Evolutionary conservation across 2,888 invertebrate genomes (phyloP), one percentile per base, ranked within the genome.

Genomic region (Prosopocoilus inquinatus): DNA sequence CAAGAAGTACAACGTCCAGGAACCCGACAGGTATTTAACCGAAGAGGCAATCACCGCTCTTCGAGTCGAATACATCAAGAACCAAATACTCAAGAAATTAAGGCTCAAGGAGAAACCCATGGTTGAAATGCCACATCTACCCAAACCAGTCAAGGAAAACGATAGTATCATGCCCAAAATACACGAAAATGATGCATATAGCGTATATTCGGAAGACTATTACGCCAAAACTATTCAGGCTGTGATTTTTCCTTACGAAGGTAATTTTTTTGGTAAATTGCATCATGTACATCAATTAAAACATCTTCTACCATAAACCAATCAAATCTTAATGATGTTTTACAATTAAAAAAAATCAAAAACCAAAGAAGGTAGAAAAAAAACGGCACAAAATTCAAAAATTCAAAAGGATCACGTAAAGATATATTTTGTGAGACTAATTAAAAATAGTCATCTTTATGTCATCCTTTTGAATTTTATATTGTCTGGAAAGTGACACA

Each of bases 191-290:
- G 78, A 81, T 12, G 80, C 81, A 0, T 47, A 59, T 35, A 79
- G 81, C 11, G 82, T 81, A 58, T 82, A 83, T 54, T 83, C 85
- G 15, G 91, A 91, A 66, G 90, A 91, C 67, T 92, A 89, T 65
- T 92, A 91, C 67, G 91, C 90, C 20, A 84, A 90, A 68, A 91
- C 91, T 9, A 90, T 90, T 61, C 90, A 91, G 79, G 89, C 91
- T 65, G 89, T 91, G 46, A 85, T 92, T 43, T 89, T 92, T 66
- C 86, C 91, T 0, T 86, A 87, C 68, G 85, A 89, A 84, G 89
- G 90, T 91, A 73, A 76, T 41, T 13, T n/a, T 41, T 16, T 16
- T 2, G 3, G 3, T 16, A 16, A 16, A 28, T 28, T 28, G 20
- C 20, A 28, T 28, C 20, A 28, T 7, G 4, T 2, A 20, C 20